A percentile compares a stretch with the other conserved stretches of the same genome.
Conservation (phyloP, 2,797 vertebrate species). For the Lophura swinhoii region DNA sequence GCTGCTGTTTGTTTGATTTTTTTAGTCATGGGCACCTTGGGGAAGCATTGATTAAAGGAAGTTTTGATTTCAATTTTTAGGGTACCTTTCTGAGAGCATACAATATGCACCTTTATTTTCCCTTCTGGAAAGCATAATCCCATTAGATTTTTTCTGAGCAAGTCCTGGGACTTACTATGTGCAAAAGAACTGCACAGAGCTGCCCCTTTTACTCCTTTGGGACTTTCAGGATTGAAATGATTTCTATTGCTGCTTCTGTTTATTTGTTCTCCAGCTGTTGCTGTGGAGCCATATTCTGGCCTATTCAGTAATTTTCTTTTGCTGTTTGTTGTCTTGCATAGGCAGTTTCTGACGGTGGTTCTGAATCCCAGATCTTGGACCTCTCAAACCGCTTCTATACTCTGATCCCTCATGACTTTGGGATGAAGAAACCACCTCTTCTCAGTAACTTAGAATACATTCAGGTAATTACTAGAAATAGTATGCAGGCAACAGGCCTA, state of each 20-base stretch:
- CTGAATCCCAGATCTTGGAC: constrained; percentile 92
- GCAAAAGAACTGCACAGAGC: not conserved
- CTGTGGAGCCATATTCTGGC: not conserved
- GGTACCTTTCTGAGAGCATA: not conserved
- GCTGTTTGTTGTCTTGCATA: constrained; percentile 56
- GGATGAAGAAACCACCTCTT: constrained; percentile 98
- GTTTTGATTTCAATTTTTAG: not conserved
- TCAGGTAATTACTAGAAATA: constrained; percentile 81
- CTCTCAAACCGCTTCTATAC: constrained; percentile 99
- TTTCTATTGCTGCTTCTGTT: not conserved
- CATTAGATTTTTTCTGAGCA: not conserved
- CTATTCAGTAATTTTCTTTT: not conserved
- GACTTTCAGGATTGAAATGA: not conserved
- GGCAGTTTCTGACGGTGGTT: constrained; percentile 87
- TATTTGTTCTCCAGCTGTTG: not conserved
- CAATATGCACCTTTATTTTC: not conserved
- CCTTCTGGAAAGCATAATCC: not conserved
- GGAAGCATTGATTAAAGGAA: not conserved
- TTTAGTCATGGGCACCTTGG: not conserved
- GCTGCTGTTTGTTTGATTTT: not conserved
- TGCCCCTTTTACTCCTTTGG: not conserved
- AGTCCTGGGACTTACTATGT: not conserved
- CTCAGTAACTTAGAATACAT: constrained; percentile 92
- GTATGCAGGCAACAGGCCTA: not conserved
- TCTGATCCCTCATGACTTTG: constrained; percentile 97